A percentile compares a stretch with the other conserved stretches of the same genome.
These are phyloP conservation scores for Oryzias melastigma DNA, from an alignment of 2,113 vertebrate genomes.

Conservation along the genomic window DNA sequence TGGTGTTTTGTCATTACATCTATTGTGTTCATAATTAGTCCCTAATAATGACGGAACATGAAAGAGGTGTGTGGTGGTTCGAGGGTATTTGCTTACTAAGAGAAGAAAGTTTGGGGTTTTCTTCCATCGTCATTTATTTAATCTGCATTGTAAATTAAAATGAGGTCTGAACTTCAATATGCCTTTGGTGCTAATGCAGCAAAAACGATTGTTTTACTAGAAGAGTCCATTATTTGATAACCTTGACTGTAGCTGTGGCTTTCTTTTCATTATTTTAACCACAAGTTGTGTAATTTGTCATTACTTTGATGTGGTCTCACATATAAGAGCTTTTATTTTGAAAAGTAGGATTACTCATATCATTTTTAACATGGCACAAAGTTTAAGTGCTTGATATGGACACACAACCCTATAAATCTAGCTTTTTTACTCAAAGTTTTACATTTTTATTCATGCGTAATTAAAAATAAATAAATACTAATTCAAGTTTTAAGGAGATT, in stretches of 20 bases:
- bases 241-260: not conserved
- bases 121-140: constrained; percentile 13
- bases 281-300: not conserved
- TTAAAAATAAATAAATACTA: no score
- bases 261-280: not conserved
- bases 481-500: no score
- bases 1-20: constrained; percentile 12
- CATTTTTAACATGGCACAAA: no score
- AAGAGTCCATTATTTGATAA: constrained; percentile 10
- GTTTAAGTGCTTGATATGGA: no score
- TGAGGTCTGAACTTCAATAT: constrained; percentile 11
- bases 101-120: constrained; percentile 21
- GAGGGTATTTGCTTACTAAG: constrained; percentile 6
- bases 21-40: constrained; percentile 25
- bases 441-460: no score
- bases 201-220: no score
- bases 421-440: no score
- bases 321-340: not conserved
- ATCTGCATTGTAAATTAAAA: constrained; percentile 23
- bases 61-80: not conserved
- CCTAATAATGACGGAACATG: constrained; percentile 7
- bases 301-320: not conserved
- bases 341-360: no score
- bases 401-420: no score
- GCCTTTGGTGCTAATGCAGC: not conserved